Base-by-base conservation (phyloP, 2,888 invertebrate species). In the Sminthurides aquaticus region DNA sequence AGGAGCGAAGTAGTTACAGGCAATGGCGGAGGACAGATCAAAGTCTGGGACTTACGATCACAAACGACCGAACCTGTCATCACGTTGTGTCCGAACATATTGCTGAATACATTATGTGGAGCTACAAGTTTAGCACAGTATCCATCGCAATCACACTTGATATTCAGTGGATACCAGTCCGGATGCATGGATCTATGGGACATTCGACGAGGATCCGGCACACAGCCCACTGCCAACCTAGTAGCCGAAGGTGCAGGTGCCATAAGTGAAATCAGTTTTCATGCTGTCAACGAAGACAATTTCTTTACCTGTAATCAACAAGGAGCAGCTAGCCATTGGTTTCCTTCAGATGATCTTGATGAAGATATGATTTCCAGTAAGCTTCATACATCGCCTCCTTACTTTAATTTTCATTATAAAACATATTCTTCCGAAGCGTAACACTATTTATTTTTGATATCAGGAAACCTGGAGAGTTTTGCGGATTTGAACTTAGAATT, bases 111-210 rank as follows among this genome's bases (percentile, higher is more conserved):
- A 57, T 57, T 73, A 26, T 70, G 70, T 55, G 69, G 71, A 34
- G 69, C 69, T 3, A 69, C 69, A 18, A 74, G 71, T 48, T 65
- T 74, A 28, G 70, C 71, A 26, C 71, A 69, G 54, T 73, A 74
- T 65, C 72, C 74, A 1, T 64, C 72, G 2, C 72, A 71, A 58
- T 69, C 60, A n/a, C 71, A 71, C 55, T 58, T 70, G 22, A 54
- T 74, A 5, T 67, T 74, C 28, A 71, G 70, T 60, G 72, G 74
- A 0, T 74, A 74, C 60, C 69, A 73, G 29, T 72, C 71, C 18
- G 74, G 74, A 0, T 67, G 68, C 20, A 69, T 73, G 68, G 74
- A 73, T 59, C 57, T 74, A 11, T 73, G 71, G 71, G 74, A 74
- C 49, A 55, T 70, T 57, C 57, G 74, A 55, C 57, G 58, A 27